These are phyloP conservation scores for Drosophila melanosoma DNA, from an alignment of 2,888 invertebrate species.

Conservation along the genomic window DNA sequence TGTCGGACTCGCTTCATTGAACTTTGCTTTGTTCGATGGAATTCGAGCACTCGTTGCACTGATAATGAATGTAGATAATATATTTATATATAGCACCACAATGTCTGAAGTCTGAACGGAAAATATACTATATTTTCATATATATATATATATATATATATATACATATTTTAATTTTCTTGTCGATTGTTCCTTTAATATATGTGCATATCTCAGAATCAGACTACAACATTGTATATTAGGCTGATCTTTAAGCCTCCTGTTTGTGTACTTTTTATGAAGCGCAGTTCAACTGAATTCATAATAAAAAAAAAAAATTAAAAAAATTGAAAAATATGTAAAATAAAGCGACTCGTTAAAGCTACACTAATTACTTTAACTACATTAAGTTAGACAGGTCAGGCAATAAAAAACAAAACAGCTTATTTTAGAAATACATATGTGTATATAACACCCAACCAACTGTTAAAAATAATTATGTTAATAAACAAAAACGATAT, in stretches of 20 bases:
- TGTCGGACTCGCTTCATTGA: slow-evolving; percentile 47
- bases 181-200: not conserved
- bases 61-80: slow-evolving; percentile 62
- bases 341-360: not conserved
- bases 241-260: slow-evolving; percentile 36
- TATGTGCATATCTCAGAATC: slow-evolving; percentile 7
- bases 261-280: slow-evolving; percentile 15
- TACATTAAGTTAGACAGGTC: not conserved
- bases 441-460: not conserved
- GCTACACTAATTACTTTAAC: slow-evolving; percentile 3
- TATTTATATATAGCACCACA: slow-evolving; percentile 5
- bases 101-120: not conserved
- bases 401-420: not conserved
- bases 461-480: slow-evolving; percentile 42
- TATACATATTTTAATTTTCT: not conserved
- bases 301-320: not conserved
- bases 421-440: not conserved
- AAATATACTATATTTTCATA: too few relatives aligned
- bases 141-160: not conserved
- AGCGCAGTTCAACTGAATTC: not conserved
- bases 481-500: slow-evolving; percentile 40
- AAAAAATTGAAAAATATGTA: not conserved
- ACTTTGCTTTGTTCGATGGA: slow-evolving; percentile 50
- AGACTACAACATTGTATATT: slow-evolving; percentile 1
- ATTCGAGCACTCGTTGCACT: slow-evolving; percentile 18